Evolutionary conservation across 2,888 invertebrate genomes (phyloP).

Genomic region (Dryococelus australis): DNA sequence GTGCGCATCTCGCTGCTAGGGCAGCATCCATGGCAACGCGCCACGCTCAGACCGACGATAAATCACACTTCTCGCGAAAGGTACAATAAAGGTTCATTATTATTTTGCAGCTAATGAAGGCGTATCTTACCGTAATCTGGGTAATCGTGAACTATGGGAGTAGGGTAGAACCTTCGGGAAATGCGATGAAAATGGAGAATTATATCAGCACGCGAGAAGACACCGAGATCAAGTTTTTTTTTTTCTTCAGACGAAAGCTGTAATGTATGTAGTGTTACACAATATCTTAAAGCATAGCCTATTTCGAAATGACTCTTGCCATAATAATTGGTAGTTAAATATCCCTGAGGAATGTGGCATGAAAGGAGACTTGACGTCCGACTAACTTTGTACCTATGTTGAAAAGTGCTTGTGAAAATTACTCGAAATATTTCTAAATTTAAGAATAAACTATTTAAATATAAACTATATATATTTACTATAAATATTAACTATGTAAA

Average conservation of each 20-base stretch:
- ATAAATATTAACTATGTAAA: no score
- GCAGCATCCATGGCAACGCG: neutral
- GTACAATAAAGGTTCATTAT: constrained; percentile 9
- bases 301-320: no score
- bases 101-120: neutral
- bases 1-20: neutral
- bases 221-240: neutral
- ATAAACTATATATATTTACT: no score
- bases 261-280: no score
- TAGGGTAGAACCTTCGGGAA: neutral
- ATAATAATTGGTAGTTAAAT: no score
- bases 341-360: no score
- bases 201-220: neutral
- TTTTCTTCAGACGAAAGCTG: neutral
- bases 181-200: constrained; percentile 4
- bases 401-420: no score
- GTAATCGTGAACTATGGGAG: neutral
- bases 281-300: no score
- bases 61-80: neutral
- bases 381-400: no score
- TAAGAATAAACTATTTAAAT: no score
- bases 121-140: constrained; percentile 16
- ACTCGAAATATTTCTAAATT: no score
- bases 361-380: no score
- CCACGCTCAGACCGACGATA: neutral